phyloP scores from a whole-genome alignment of 2,113 vertebrate species.

The Paratilapia polleni region DNA sequence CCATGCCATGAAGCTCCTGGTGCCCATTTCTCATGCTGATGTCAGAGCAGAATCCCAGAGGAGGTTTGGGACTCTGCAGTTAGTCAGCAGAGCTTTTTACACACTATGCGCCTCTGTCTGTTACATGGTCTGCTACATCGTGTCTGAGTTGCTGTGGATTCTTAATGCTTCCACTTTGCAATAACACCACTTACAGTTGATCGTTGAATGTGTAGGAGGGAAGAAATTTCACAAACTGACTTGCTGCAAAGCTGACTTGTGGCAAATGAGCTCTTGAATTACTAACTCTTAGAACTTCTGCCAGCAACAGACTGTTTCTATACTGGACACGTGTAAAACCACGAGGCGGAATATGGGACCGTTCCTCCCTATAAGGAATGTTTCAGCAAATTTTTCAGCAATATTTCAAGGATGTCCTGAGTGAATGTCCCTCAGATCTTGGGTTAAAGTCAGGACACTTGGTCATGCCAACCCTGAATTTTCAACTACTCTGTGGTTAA shows the following conservation, averaged over 20 bases:
- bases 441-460: neutral
- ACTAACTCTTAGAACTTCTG: neutral
- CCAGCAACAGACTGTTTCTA: too few species aligned
- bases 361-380: neutral
- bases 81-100: neutral
- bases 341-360: neutral
- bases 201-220: too few species aligned
- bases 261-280: neutral
- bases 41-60: too few species aligned
- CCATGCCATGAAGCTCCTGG: neutral
- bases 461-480: neutral
- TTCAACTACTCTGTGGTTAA: neutral
- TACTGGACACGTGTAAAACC: too few species aligned
- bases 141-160: too few species aligned
- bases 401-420: neutral
- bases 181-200: too few species aligned
- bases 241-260: too few species aligned
- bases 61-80: neutral
- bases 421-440: neutral
- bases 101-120: neutral
- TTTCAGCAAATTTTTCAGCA: neutral
- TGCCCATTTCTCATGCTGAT: too few species aligned
- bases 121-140: neutral
- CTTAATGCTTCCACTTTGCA: too few species aligned
- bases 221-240: too few species aligned